phyloP scores from a whole-genome alignment of 2,797 vertebrate species.

The Cygnus olor region DNA sequence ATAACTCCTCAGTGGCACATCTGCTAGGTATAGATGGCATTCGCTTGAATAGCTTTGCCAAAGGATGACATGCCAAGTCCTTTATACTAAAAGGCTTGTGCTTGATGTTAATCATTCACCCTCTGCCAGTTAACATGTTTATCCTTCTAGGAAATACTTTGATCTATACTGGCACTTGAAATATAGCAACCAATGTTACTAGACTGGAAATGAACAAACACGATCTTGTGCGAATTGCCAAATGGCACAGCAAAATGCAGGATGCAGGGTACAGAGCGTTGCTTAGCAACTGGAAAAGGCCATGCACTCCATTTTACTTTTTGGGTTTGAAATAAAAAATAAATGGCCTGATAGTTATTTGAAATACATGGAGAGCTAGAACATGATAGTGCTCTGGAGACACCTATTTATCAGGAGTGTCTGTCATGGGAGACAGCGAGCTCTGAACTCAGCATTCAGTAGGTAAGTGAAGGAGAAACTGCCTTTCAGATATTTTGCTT shows the following conservation, averaged over 20 bases:
- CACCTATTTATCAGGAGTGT: constrained; percentile 6
- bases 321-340: constrained; percentile 59
- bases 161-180: constrained; percentile 71
- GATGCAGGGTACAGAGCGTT: constrained; percentile 51
- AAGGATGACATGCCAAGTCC: constrained; percentile 57
- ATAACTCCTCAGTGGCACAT: constrained; percentile 60
- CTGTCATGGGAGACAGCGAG: constrained; percentile 18
- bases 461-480: constrained; percentile 43
- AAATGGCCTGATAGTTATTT: constrained; percentile 53
- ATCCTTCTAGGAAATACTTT: constrained; percentile 76
- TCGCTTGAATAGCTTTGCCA: constrained; percentile 59
- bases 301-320: constrained; percentile 59
- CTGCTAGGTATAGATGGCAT: constrained; percentile 62
- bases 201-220: constrained; percentile 74
- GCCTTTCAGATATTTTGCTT: constrained; percentile 46
- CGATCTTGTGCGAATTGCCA: constrained; percentile 63
- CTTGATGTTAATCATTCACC: constrained; percentile 70
- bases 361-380: constrained; percentile 36
- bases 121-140: constrained; percentile 71
- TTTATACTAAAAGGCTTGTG: constrained; percentile 61
- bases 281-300: constrained; percentile 64
- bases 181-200: constrained; percentile 68
- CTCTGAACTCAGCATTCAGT: constrained; percentile 47
- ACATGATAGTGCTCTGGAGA: constrained; percentile 40
- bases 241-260: constrained; percentile 63